phyloP scores from a whole-genome alignment of 2,888 invertebrate genomes.

The Agrilus mali region DNA sequence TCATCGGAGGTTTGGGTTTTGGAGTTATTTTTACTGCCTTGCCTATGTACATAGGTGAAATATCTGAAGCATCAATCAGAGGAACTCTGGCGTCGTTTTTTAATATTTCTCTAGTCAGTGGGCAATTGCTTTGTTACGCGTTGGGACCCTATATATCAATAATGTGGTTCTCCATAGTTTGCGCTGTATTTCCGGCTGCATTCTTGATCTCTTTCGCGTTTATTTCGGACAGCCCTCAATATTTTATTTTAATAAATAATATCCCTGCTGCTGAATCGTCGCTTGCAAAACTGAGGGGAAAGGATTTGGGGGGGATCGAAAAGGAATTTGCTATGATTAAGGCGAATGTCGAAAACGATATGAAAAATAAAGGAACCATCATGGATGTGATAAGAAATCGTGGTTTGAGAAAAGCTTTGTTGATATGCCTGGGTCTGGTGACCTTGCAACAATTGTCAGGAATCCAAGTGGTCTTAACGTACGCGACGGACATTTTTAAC shows the following conservation, averaged over 20 bases:
- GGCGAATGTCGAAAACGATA: slow-evolving; percentile 18
- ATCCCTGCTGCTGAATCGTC: slow-evolving; percentile 40
- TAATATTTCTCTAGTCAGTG: slow-evolving; percentile 55
- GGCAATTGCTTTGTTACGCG: slow-evolving; percentile 53
- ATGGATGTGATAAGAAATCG: too few relatives aligned
- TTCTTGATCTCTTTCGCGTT: slow-evolving; percentile 47
- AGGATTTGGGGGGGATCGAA: slow-evolving; percentile 36
- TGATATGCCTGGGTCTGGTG: slow-evolving; percentile 11
- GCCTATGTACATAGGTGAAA: slow-evolving; percentile 80
- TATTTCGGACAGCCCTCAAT: slow-evolving; percentile 73
- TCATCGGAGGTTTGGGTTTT: slow-evolving; percentile 23
- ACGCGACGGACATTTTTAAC: slow-evolving; percentile 41
- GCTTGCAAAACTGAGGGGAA: slow-evolving; percentile 52
- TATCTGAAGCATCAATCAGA: slow-evolving; percentile 63
- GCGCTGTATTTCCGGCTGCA: slow-evolving; percentile 32
- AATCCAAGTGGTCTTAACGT: slow-evolving; percentile 14
- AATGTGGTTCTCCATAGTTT: slow-evolving; percentile 41
- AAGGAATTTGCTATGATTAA: slow-evolving; percentile 26
- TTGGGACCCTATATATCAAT: slow-evolving; percentile 61
- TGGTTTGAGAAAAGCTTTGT: slow-evolving; percentile 8
- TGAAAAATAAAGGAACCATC: too few relatives aligned
- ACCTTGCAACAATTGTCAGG: slow-evolving; percentile 18
- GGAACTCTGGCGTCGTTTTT: slow-evolving; percentile 57
- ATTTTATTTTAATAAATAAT: slow-evolving; percentile 44
- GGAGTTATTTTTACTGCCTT: slow-evolving; percentile 58